Evolutionary conservation across 1,140 invertebrate genomes (phyloP).

Genomic region (Bombus confusus): DNA sequence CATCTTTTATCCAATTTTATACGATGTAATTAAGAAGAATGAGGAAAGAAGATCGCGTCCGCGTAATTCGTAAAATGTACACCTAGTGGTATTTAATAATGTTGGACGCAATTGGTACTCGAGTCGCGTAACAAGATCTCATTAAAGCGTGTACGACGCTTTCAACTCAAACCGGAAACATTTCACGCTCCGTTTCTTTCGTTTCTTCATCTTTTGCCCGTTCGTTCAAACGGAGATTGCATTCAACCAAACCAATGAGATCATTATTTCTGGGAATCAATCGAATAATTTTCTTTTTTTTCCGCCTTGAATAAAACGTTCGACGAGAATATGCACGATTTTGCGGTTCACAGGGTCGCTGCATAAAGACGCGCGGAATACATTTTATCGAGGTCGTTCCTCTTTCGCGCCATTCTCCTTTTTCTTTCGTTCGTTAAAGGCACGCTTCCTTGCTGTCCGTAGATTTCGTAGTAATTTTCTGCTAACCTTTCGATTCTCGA

Average conservation of each 20-base stretch:
- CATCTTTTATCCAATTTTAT: neutral
- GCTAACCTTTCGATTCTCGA: slow-evolving; percentile 19
- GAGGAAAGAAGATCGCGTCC: neutral
- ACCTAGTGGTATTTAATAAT: neutral
- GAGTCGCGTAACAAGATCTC: slow-evolving; percentile 25
- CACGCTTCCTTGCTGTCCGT: neutral
- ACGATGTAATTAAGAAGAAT: neutral
- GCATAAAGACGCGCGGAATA: slow-evolving; percentile 13
- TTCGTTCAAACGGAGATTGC: too few relatives aligned
- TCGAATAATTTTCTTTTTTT: neutral
- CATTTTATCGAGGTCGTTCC: neutral
- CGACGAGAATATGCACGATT: neutral
- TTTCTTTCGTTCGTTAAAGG: neutral
- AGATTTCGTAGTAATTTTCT: neutral
- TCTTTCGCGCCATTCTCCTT: neutral
- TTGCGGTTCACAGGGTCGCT: neutral
- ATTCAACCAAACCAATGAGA: slow-evolving; percentile 6
- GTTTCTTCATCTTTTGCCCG: neutral
- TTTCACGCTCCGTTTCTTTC: neutral
- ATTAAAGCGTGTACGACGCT: neutral
- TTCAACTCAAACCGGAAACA: neutral
- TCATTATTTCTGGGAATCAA: slow-evolving; percentile 15
- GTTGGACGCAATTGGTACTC: neutral
- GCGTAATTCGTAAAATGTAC: neutral
- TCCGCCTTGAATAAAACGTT: too few relatives aligned